phyloP scores from a whole-genome alignment of 2,797 vertebrate genomes.

The Tokudaia tokunoshimensis region DNA sequence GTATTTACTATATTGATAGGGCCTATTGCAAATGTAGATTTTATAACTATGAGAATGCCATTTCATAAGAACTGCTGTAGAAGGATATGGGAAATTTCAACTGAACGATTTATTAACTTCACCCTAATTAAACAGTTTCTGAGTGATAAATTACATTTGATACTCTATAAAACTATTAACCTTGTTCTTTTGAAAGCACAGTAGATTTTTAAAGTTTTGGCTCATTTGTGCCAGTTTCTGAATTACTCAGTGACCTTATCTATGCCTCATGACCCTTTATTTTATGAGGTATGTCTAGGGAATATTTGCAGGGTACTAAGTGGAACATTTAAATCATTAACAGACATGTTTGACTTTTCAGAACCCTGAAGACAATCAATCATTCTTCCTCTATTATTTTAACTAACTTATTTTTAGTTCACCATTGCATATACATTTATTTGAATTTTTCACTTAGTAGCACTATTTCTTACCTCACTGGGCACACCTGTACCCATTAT shows the following conservation, averaged over 20 bases:
- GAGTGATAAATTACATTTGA: constrained; percentile 37
- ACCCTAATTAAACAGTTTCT: constrained; percentile 4
- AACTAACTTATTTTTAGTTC: constrained; percentile 21
- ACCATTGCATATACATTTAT: background rate
- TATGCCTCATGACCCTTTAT: background rate
- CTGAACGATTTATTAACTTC: background rate
- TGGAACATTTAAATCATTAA: constrained; percentile 31
- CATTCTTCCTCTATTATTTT: constrained; percentile 6
- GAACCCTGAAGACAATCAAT: background rate
- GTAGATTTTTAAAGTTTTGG: background rate
- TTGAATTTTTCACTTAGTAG: constrained; percentile 13
- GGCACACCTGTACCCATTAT: constrained; percentile 59
- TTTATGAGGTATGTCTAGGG: background rate
- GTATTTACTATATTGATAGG: background rate
- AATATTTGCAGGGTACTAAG: background rate
- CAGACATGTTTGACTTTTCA: constrained; percentile 23
- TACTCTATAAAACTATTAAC: constrained; percentile 48
- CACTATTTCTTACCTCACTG: constrained; percentile 47
- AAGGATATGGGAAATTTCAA: background rate
- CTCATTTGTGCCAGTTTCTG: constrained; percentile 11
- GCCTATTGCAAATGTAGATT: background rate
- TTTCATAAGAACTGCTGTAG: background rate
- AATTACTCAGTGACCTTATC: constrained; percentile 31
- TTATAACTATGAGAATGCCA: background rate
- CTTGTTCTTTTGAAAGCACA: background rate